phyloP scores from a whole-genome alignment of 2,888 invertebrate genomes.

The Chesias legatella region DNA sequence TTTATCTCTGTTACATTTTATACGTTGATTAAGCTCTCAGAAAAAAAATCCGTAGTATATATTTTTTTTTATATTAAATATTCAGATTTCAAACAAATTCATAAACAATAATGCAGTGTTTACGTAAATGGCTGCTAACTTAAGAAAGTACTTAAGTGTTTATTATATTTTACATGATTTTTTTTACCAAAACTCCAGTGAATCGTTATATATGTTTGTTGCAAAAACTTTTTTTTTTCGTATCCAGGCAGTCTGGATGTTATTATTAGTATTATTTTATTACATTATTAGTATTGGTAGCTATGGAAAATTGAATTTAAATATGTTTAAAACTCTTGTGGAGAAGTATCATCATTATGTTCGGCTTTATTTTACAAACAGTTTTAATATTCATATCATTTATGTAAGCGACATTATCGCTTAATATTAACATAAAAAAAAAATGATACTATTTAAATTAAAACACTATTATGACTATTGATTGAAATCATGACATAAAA shows the following conservation, averaged over 20 bases:
- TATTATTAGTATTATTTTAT: conserved; percentile 37
- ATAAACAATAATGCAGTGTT: conserved; percentile 22
- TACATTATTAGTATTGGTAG: conserved; percentile 39
- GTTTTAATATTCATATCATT: neutral
- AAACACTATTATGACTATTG: conserved; percentile 2
- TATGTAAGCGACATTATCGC: conserved; percentile 6
- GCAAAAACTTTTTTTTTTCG: conserved; percentile 23
- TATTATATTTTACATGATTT: conserved; percentile 29
- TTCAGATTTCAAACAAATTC: conserved; percentile 29
- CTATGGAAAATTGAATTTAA: conserved; percentile 26
- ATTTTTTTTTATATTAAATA: conserved; percentile 5
- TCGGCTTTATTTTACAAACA: too few relatives aligned
- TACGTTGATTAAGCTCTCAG: too few relatives aligned
- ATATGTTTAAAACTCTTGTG: neutral
- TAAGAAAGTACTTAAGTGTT: conserved; percentile 57
- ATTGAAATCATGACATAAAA: conserved; percentile 10
- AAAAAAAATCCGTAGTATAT: neutral
- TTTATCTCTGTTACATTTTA: too few relatives aligned
- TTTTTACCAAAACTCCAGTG: conserved; percentile 57
- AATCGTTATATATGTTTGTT: conserved; percentile 34
- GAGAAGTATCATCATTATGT: neutral
- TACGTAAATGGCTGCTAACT: conserved; percentile 57
- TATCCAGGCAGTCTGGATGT: conserved; percentile 34
- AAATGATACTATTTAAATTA: conserved; percentile 6
- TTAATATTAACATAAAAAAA: neutral